Conservation (phyloP, 2,888 invertebrate species). For the Lasioglossum marginatum region DNA sequence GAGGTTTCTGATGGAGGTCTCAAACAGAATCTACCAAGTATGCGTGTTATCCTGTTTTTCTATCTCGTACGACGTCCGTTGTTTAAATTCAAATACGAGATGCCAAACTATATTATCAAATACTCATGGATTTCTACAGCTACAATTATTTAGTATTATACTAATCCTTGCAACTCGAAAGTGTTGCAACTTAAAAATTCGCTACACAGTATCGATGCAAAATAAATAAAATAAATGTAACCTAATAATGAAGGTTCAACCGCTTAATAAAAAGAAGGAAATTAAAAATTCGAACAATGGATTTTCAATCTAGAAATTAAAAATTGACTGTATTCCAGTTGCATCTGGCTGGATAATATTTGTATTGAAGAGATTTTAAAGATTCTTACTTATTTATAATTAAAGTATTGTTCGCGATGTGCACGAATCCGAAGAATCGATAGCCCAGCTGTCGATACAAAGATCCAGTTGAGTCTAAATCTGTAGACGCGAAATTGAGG, state of each 20-base stretch:
- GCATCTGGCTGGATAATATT: not conserved
- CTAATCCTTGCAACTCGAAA: not conserved
- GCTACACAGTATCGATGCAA: not conserved
- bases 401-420: not conserved
- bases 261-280: not conserved
- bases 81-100: not conserved
- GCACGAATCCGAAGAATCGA: not conserved
- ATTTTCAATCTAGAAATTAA: not conserved
- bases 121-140: too few species aligned
- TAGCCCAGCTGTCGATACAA: constrained; percentile 21
- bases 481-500: constrained; percentile 36
- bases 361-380: not conserved
- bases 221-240: not conserved
- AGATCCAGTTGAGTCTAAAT: constrained; percentile 34
- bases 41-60: not conserved
- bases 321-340: not conserved
- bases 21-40: not conserved
- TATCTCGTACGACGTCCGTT: not conserved
- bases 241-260: not conserved
- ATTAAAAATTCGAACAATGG: not conserved
- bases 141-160: not conserved
- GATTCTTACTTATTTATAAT: not conserved
- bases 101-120: not conserved
- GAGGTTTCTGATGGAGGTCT: not conserved
- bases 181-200: not conserved